Percentiles rank a stretch among this genome's conserved stretches.
Conservation (phyloP, 2,797 vertebrate species). For the Odontamblyopus lacepedii region DNA sequence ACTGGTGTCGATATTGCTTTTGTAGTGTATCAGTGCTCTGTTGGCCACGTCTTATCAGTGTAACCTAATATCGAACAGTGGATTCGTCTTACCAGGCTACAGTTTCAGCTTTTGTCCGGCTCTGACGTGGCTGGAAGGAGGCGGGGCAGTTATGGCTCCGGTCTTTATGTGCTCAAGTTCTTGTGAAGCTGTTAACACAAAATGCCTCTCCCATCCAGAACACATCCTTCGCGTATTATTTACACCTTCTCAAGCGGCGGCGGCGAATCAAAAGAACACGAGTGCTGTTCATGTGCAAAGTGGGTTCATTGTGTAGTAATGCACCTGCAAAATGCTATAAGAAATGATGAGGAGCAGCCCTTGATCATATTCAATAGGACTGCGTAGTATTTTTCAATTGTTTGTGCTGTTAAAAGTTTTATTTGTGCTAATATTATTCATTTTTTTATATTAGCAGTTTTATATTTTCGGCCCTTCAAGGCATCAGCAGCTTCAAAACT, state of each 20-base stretch:
- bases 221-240: constrained; percentile 11
- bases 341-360: neutral
- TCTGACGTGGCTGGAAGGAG: constrained; percentile 23
- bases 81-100: constrained; percentile 45
- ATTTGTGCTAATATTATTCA: too few relatives aligned
- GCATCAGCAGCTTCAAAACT: too few relatives aligned
- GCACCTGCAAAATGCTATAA: constrained; percentile 3
- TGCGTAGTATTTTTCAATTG: neutral
- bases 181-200: constrained; percentile 30
- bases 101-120: constrained; percentile 59
- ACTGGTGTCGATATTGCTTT: neutral
- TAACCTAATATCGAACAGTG: constrained; percentile 47
- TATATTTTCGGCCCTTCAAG: too few relatives aligned
- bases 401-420: too few relatives aligned
- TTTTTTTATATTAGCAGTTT: too few relatives aligned
- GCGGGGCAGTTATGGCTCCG: constrained; percentile 6
- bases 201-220: neutral
- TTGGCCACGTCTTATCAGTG: constrained; percentile 30
- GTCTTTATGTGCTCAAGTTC: constrained; percentile 18
- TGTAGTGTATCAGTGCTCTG: neutral
- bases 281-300: neutral
- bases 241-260: neutral
- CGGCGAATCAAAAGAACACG: constrained; percentile 6
- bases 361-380: neutral
- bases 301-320: neutral